These are phyloP conservation scores for Parasteatoda tepidariorum DNA, from an alignment of 1,140 invertebrate genomes.

Conservation along the genomic window DNA sequence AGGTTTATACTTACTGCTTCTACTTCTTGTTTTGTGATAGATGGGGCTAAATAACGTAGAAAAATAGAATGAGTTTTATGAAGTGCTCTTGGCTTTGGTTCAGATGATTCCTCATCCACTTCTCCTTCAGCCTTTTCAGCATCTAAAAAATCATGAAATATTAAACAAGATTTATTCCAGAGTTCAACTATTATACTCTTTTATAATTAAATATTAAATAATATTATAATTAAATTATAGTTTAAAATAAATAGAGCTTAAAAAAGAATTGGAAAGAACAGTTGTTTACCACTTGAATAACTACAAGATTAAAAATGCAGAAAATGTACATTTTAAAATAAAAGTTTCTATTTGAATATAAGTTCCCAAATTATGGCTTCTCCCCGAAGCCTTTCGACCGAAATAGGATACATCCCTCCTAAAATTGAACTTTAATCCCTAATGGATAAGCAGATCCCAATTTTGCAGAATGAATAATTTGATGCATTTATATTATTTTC, in stretches of 20 bases:
- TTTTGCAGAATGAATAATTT: not conserved
- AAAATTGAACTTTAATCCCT: too few relatives aligned
- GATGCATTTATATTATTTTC: not conserved
- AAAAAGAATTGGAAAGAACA: too few relatives aligned
- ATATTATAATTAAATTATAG: too few relatives aligned
- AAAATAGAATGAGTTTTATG: constrained; percentile 98
- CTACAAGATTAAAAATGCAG: too few relatives aligned
- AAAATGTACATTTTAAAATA: too few relatives aligned
- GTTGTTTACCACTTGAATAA: too few relatives aligned
- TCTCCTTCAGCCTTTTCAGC: constrained; percentile 62
- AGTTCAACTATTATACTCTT: not conserved
- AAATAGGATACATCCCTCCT: too few relatives aligned
- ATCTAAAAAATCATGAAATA: constrained; percentile 62
- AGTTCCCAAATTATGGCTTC: too few relatives aligned
- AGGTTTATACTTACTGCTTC: constrained; percentile 86
- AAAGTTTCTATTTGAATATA: too few relatives aligned
- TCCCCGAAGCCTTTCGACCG: too few relatives aligned
- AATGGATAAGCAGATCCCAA: too few relatives aligned
- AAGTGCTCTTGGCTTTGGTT: constrained; percentile 68
- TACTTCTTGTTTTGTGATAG: constrained; percentile 96
- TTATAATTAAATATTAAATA: not conserved
- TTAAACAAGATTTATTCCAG: not conserved
- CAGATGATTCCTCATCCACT: constrained; percentile 57
- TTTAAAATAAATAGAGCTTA: too few relatives aligned
- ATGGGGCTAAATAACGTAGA: constrained; percentile 92